Evolutionary conservation across 2,888 invertebrate species (phyloP), one percentile per base, ranked within the genome.

Genomic region (Carabus problematicus): DNA sequence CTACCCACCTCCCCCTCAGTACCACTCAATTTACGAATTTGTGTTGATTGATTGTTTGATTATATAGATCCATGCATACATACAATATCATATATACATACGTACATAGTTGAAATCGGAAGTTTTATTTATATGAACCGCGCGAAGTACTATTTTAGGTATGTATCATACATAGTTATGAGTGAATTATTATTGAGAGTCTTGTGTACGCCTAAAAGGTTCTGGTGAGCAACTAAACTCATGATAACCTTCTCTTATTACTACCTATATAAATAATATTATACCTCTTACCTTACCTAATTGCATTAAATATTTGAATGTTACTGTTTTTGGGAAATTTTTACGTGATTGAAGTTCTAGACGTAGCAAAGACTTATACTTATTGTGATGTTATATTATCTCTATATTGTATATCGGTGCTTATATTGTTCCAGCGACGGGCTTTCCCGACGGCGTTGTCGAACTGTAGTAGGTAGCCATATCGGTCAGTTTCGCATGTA

Each of bases 261-360:
- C 55, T 62, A 6, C 29, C 6, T 3, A 29, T 56, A 64, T 56
- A 59, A 39, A 56, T 59, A 59, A 66, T 18, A 54, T 58, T n/a
- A 66, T 66, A 29, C 29, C 29, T 29, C 29, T 29, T 29, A 29
- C 29, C 6, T 29, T 29, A 29, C 29, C 29, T 19, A 52, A 14
- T 52, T 52, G 52, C 52, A 52, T 52, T 52, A 14, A 52, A 78
- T 78, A 77, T 79, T 78, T 82, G 76, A 80, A 80, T 81, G 81
- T 81, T 81, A 81, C 79, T 80, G 80, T 82, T 81, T 81, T 80
- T 74, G 58, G 67, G 62, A 78, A 81, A 79, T 79, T 80, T 80
- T 80, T 79, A 81, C 81, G 81, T 80, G 79, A 80, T 80, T 80
- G 73, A 77, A 75, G 74, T 79, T 77, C 29, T 77, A 77, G 77